phyloP scores from a whole-genome alignment of 2,113 vertebrate genomes.

The Eublepharis macularius region DNA sequence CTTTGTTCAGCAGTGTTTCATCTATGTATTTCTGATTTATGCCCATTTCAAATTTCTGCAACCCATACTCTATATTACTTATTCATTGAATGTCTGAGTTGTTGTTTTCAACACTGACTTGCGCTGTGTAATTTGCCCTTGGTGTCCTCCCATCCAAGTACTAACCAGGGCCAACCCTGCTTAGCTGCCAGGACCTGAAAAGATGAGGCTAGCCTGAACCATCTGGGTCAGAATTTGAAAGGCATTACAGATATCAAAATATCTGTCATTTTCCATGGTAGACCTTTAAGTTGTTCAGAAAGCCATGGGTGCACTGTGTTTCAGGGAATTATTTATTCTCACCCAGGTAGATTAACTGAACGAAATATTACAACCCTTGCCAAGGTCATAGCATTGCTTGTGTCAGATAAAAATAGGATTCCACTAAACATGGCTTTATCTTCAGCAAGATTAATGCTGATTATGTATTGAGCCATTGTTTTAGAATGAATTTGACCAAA shows the following conservation, averaged over 20 bases:
- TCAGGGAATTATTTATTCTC: background rate
- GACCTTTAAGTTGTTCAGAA: background rate
- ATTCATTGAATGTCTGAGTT: no score
- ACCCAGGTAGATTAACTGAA: background rate
- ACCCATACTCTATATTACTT: no score
- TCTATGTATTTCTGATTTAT: no score
- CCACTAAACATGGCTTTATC: slow-evolving; percentile 12
- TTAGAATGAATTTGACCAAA: slow-evolving; percentile 60
- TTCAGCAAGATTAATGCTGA: slow-evolving; percentile 25
- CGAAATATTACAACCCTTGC: background rate
- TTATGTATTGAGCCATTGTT: slow-evolving; percentile 44
- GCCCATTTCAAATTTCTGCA: no score
- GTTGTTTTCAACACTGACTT: no score
- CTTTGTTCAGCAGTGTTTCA: no score
- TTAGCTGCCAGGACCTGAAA: no score
- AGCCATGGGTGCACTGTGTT: background rate
- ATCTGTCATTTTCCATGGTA: background rate
- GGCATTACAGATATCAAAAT: background rate
- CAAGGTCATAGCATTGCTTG: background rate
- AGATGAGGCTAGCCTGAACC: no score
- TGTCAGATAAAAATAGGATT: slow-evolving; percentile 30
- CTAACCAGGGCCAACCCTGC: no score
- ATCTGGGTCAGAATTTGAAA: no score
- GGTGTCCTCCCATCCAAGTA: no score
- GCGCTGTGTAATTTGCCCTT: no score